Conservation (phyloP, 2,113 vertebrate genomes). For the Lethenteron camtschaticum region DNA sequence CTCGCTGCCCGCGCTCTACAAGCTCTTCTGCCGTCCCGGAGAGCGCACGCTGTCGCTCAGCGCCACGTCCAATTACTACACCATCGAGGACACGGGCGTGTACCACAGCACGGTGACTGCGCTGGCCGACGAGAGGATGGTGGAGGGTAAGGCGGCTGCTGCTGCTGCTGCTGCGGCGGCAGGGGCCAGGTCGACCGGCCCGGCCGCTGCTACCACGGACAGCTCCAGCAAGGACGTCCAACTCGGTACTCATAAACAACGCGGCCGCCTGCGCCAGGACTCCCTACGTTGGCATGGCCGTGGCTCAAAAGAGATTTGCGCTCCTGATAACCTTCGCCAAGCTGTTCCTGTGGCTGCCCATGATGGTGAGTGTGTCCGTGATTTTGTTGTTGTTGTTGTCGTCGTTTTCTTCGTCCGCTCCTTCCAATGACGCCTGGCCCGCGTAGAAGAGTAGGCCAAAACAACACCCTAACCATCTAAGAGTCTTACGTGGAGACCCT, state of each 20-base stretch:
- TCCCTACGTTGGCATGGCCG: too few relatives aligned
- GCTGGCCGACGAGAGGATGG: conserved; percentile 14
- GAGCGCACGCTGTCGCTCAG: too few relatives aligned
- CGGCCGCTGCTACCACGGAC: conserved; percentile 9
- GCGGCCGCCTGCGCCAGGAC: conserved; percentile 16
- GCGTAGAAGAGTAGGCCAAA: too few relatives aligned
- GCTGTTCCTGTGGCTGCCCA: conserved; percentile 68
- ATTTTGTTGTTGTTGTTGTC: too few relatives aligned
- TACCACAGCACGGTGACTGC: conserved; percentile 22
- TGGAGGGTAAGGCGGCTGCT: conserved; percentile 16
- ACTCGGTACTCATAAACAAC: conserved; percentile 14
- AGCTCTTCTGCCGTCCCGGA: conserved; percentile 45
- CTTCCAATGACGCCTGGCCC: too few relatives aligned
- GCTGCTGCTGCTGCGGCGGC: conserved; percentile 14
- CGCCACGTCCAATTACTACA: too few relatives aligned
- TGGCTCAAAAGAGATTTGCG: conserved; percentile 78
- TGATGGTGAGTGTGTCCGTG: conserved; percentile 50
- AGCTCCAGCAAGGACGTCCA: not conserved
- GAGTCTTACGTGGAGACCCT: too few relatives aligned
- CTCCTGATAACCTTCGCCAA: conserved; percentile 57
- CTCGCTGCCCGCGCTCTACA: conserved; percentile 41
- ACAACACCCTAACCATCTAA: too few relatives aligned
- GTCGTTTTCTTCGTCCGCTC: too few relatives aligned
- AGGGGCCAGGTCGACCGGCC: not conserved
- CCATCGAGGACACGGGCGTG: conserved; percentile 20